These are phyloP conservation scores for Tenrec ecaudatus DNA, from an alignment of 2,113 vertebrate genomes.

Conservation along the genomic window DNA sequence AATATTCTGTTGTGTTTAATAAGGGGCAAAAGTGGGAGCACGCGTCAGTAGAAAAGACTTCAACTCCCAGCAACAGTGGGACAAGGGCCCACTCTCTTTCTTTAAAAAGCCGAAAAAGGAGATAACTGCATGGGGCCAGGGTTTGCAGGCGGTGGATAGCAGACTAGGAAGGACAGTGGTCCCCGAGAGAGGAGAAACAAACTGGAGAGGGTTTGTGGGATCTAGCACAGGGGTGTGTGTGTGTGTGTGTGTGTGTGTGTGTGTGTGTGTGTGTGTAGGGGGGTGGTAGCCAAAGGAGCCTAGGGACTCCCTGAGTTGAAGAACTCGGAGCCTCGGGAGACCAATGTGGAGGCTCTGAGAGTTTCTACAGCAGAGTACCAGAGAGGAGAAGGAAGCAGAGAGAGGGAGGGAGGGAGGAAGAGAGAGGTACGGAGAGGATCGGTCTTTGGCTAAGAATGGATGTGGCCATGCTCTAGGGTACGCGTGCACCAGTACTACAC, in stretches of 20 bases:
- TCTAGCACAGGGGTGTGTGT: too few species aligned
- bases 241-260: too few species aligned
- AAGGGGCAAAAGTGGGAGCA: not conserved
- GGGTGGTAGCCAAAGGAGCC: too few species aligned
- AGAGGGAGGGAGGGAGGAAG: not conserved
- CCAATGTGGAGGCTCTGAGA: not conserved
- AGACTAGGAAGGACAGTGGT: not conserved
- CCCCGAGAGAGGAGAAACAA: not conserved
- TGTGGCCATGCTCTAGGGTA: not conserved
- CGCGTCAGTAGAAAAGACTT: constrained; percentile 13
- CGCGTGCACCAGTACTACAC: not conserved
- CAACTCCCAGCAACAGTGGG: not conserved
- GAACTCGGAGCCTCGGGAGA: not conserved
- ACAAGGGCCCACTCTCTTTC: not conserved
- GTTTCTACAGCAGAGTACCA: not conserved
- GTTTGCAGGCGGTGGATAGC: not conserved
- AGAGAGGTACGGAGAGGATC: not conserved
- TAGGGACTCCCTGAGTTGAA: not conserved
- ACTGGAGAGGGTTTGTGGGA: not conserved
- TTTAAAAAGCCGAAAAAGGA: not conserved
- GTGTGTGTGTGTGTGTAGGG: not conserved
- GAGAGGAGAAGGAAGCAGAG: not conserved
- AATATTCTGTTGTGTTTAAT: not conserved
- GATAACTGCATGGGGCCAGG: too few species aligned
- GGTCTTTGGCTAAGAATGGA: not conserved